Evolutionary conservation across 2,797 vertebrate species (phyloP).

Genomic region (Cuniculus paca): DNA sequence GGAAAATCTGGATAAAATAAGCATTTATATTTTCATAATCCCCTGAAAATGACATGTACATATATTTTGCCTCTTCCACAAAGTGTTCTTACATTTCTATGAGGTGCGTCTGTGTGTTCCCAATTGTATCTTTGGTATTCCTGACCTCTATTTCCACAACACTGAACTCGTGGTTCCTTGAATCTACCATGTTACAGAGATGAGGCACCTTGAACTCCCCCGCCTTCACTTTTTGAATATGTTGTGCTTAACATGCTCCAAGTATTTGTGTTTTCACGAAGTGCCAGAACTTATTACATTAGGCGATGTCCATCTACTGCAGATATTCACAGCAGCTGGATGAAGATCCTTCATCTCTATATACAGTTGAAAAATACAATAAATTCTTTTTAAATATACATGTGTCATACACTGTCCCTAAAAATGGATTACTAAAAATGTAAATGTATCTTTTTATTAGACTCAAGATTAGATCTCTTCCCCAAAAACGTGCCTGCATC

Average conservation of each 20-base stretch:
- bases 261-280: not conserved
- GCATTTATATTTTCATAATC: slow-evolving; percentile 4
- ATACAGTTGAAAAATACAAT: not conserved
- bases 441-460: not conserved
- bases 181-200: not conserved
- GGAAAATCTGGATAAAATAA: not conserved
- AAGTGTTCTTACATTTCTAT: not conserved
- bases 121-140: not conserved
- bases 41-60: not conserved
- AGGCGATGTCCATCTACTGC: not conserved
- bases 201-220: not conserved
- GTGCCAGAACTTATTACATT: not conserved
- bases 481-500: not conserved
- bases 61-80: slow-evolving; percentile 5
- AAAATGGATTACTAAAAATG: not conserved
- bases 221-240: not conserved
- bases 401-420: not conserved
- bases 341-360: not conserved
- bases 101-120: not conserved
- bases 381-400: not conserved
- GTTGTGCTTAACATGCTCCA: not conserved
- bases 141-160: not conserved
- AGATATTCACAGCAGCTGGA: not conserved
- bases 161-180: not conserved
- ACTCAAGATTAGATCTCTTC: not conserved